Percentiles rank a stretch among this genome's conserved stretches.
phyloP scores from a whole-genome alignment of 2,113 vertebrate genomes.

The Chaenocephalus aceratus region DNA sequence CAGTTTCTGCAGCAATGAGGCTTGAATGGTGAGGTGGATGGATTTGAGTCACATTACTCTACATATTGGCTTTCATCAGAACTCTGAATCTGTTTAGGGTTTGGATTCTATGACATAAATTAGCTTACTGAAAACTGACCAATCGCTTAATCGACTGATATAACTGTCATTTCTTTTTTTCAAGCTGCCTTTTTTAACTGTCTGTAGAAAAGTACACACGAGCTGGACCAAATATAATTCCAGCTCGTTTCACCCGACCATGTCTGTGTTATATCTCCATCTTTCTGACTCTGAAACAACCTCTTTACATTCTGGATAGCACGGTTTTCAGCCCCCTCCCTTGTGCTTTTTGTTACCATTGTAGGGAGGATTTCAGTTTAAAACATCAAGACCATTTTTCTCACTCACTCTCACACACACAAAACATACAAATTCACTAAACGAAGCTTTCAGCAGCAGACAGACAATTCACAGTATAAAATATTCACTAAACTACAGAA shows the following conservation, averaged over 20 bases:
- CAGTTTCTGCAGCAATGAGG: neutral
- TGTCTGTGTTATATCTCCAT: neutral
- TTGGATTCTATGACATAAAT: neutral
- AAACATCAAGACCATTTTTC: constrained; percentile 7
- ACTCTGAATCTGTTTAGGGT: neutral
- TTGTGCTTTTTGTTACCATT: constrained; percentile 16
- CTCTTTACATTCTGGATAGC: constrained; percentile 31
- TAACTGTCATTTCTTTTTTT: neutral
- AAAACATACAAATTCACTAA: constrained; percentile 7
- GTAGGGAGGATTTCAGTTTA: constrained; percentile 20
- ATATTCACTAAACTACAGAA: constrained; percentile 51
- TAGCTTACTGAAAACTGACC: neutral
- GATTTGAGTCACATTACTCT: constrained; percentile 7
- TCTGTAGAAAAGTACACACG: neutral
- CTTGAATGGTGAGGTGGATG: neutral
- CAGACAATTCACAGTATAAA: constrained; percentile 73
- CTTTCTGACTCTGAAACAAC: constrained; percentile 6
- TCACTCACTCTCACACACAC: neutral
- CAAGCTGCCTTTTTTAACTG: constrained; percentile 28
- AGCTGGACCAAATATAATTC: constrained; percentile 27
- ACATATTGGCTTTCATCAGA: neutral
- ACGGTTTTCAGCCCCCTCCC: constrained; percentile 7
- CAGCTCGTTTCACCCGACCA: neutral
- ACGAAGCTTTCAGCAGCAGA: constrained; percentile 40
- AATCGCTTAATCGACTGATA: neutral